Evolutionary conservation across 1,140 invertebrate genomes (phyloP).

Genomic region (Drosophila repleta): DNA sequence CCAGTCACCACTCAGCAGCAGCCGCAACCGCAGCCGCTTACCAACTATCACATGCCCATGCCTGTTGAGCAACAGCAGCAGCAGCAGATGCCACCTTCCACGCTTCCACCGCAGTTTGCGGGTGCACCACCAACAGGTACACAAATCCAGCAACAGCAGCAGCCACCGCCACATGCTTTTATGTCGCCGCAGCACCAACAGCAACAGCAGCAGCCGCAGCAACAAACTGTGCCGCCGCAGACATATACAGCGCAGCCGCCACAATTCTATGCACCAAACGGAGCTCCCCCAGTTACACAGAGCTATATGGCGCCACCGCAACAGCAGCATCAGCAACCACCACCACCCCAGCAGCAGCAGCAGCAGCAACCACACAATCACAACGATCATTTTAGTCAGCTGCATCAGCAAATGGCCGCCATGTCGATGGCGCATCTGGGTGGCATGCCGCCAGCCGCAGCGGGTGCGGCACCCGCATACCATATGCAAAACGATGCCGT

Average conservation of each 20-base stretch:
- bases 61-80: conserved; percentile 46
- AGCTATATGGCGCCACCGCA: conserved; percentile 49
- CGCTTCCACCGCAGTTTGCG: conserved; percentile 52
- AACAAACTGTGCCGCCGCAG: conserved; percentile 30
- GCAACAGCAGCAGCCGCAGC: conserved; percentile 31
- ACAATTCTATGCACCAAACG: conserved; percentile 61
- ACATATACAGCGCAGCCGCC: conserved; percentile 32
- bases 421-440: conserved; percentile 59
- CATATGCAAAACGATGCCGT: conserved; percentile 74
- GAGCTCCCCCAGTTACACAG: conserved; percentile 57
- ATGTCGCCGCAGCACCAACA: conserved; percentile 73
- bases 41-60: conserved; percentile 38
- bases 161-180: conserved; percentile 55
- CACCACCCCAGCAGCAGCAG: conserved; percentile 33
- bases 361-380: conserved; percentile 45
- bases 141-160: conserved; percentile 62
- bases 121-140: conserved; percentile 50
- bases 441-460: conserved; percentile 39
- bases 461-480: conserved; percentile 53
- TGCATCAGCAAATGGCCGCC: conserved; percentile 79
- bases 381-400: conserved; percentile 72
- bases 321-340: conserved; percentile 35
- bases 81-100: conserved; percentile 47
- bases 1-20: conserved; percentile 45
- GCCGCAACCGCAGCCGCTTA: conserved; percentile 27